A percentile compares a stretch with the other conserved stretches of the same genome.
phyloP scores from a whole-genome alignment of 1,140 invertebrate species.

The Drosophila neocordata region DNA sequence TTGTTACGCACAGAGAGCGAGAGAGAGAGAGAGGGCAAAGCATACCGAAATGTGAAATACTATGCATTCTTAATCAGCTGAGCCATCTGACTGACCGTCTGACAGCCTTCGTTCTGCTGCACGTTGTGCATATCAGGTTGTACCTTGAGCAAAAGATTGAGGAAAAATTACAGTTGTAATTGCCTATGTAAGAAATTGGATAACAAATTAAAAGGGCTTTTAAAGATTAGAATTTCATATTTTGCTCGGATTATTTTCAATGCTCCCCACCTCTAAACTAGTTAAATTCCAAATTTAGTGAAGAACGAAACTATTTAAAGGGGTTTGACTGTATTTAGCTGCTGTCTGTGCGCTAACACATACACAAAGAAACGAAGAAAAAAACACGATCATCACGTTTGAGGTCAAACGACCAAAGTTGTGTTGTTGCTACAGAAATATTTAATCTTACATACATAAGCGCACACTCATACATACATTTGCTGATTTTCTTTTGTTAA shows the following conservation, averaged over 20 bases:
- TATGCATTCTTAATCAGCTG: neutral
- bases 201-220: too few relatives aligned
- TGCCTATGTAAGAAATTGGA: neutral
- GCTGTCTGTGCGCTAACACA: constrained; percentile 6
- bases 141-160: neutral
- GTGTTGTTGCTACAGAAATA: constrained; percentile 9
- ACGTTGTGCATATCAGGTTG: neutral
- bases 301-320: neutral
- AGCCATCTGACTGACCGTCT: neutral
- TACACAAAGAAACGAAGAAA: constrained; percentile 5
- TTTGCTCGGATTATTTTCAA: neutral
- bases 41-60: neutral
- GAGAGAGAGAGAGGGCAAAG: neutral
- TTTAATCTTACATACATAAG: constrained; percentile 11
- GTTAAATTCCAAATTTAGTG: neutral
- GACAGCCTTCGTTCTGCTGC: neutral
- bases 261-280: neutral
- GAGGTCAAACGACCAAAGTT: constrained; percentile 34
- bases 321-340: constrained; percentile 9
- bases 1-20: neutral
- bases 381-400: constrained; percentile 41
- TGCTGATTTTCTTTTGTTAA: neutral
- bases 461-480: constrained; percentile 13
- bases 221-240: too few relatives aligned
- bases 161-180: neutral